A percentile compares a stretch with the other conserved stretches of the same genome.
Evolutionary conservation across 2,113 vertebrate genomes (phyloP).

Genomic region (Bubo scandiacus): DNA sequence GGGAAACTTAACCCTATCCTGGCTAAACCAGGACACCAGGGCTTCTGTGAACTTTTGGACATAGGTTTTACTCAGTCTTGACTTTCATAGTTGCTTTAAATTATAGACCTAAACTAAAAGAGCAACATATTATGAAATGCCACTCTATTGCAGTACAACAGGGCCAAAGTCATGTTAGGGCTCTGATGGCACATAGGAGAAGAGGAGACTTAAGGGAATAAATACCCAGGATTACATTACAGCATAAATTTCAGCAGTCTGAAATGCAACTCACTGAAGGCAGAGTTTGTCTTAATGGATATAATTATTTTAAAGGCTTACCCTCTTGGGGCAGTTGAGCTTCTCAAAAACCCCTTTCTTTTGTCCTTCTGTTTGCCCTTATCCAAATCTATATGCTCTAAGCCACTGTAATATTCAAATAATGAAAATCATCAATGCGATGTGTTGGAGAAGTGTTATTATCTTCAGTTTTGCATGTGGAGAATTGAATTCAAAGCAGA

Average conservation of each 20-base stretch:
- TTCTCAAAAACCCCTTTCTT: neutral
- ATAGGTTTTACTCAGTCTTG: neutral
- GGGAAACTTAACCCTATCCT: too few relatives aligned
- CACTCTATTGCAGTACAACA: neutral
- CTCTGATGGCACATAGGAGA: neutral
- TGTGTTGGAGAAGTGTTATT: neutral
- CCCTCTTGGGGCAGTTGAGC: neutral
- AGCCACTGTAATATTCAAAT: neutral
- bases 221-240: neutral
- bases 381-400: neutral
- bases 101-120: neutral
- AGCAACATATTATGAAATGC: constrained; percentile 15
- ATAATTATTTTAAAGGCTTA: neutral
- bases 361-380: neutral
- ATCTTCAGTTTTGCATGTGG: neutral
- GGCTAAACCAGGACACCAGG: neutral
- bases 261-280: neutral
- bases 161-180: neutral
- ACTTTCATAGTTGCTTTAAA: constrained; percentile 32
- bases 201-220: neutral
- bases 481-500: neutral
- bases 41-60: constrained; percentile 6
- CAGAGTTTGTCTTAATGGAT: neutral
- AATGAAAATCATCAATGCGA: neutral
- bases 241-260: neutral